These are phyloP conservation scores for Desmophyllum pertusum DNA, from an alignment of 92 coral and sea anemone species.

Conservation along the genomic window DNA sequence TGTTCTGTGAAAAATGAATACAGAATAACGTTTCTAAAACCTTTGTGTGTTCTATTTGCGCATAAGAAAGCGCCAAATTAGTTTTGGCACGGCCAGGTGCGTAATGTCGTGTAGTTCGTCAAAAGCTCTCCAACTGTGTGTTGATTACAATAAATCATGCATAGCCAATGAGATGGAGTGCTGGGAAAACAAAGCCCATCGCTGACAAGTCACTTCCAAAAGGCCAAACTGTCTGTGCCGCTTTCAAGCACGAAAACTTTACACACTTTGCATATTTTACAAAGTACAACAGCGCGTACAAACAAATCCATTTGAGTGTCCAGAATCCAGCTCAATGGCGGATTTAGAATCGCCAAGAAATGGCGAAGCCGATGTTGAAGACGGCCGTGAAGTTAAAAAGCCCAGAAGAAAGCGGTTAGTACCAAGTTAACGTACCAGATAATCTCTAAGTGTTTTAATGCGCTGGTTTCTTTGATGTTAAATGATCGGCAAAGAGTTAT, in stretches of 20 bases:
- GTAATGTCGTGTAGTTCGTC: not conserved
- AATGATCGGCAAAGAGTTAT: not conserved
- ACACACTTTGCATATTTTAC: slow-evolving; percentile 27
- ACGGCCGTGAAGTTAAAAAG: slow-evolving; percentile 9
- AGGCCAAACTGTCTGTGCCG: slow-evolving; percentile 1
- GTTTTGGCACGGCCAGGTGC: slow-evolving; percentile 5
- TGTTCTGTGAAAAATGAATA: not conserved
- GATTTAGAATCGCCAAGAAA: slow-evolving; percentile 11
- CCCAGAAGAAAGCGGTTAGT: slow-evolving; percentile 26
- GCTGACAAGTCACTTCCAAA: slow-evolving; percentile 3
- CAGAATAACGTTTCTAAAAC: not conserved
- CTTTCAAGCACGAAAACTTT: slow-evolving; percentile 1
- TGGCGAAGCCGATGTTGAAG: slow-evolving; percentile 17
- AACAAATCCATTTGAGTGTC: not conserved
- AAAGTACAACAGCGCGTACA: not conserved
- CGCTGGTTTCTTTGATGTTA: not conserved
- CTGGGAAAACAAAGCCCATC: slow-evolving; percentile 15
- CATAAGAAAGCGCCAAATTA: not conserved
- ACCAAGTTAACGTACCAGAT: slow-evolving; percentile 10
- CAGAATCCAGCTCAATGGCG: slow-evolving; percentile 5
- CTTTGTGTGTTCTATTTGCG: not conserved
- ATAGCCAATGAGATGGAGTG: slow-evolving; percentile 23
- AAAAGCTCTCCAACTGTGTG: not conserved
- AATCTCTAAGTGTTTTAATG: not conserved
- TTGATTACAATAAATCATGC: slow-evolving; percentile 6